Evolutionary conservation across 2,113 vertebrate species (phyloP), one percentile per base, ranked within the genome.

Genomic region (Menura novaehollandiae): DNA sequence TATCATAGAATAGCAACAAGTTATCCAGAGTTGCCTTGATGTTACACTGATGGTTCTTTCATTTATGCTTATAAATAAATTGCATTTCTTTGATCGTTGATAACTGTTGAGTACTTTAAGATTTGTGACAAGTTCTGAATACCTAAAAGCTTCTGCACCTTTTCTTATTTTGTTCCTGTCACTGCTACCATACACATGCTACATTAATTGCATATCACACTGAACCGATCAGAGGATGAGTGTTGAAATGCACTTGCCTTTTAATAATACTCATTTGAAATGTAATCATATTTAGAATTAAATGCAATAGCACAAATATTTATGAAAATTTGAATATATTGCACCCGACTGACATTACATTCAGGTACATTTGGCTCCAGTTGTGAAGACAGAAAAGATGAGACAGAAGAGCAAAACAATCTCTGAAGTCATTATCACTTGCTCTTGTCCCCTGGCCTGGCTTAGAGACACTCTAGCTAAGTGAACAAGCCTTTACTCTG

Each of bases 61-160:
- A 85, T 85, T 95, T 93, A 44, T 80, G 15, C 41, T 87, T 90
- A 49, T 41, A 93, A 89, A 89, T 81, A 88, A 64, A 93, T 26
- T 30, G 13, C 8, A n/a, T 74, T 86, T 72, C 39, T 86, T 84
- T 95, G 49, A 93, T 83, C 5, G 2, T 13, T 84, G 56, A n/a
- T 85, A 91, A 60, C 23, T 78, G 15, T n/a, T 62, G 47, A 51
- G 11, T 81, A 83, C 37, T 80, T 73, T 53, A 85, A 80, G 71
- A 82, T 41, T 85, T 0, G 0, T 86, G 46, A 77, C 59, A 88
- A 87, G 33, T n/a, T 91, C 62, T 67, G 44, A 89, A 76, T 59
- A 53, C 15, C 41, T 58, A 80, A 76, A 15, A 90, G 5, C 16
- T 90, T 85, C 41, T 58, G 28, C 18, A 82, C 14, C 6, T 90